phyloP scores from a whole-genome alignment of 2,797 vertebrate species.

The Ataeniobius toweri region DNA sequence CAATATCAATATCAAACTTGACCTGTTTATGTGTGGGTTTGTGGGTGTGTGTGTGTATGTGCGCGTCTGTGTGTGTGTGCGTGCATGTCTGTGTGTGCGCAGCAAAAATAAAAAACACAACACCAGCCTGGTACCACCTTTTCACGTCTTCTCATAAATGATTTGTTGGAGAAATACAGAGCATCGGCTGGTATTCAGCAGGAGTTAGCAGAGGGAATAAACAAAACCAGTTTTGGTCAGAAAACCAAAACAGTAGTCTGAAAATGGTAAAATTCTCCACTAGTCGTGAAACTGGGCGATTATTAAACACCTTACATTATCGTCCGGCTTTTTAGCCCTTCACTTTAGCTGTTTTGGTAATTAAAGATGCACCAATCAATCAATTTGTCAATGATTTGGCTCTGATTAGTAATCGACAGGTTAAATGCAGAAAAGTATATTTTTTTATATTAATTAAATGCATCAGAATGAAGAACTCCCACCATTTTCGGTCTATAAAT shows the following conservation, averaged over 20 bases:
- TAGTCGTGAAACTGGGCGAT: not conserved
- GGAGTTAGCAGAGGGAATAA: not conserved
- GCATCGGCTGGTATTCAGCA: not conserved
- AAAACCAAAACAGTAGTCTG: conserved; percentile 3
- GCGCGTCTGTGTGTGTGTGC: not conserved
- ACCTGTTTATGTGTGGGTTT: not conserved
- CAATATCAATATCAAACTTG: conserved; percentile 2
- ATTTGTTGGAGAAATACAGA: not conserved
- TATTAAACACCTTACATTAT: not conserved
- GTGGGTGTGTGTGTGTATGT: not conserved
- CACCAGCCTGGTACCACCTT: not conserved
- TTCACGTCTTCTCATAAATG: not conserved
- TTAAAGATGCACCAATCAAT: not conserved
- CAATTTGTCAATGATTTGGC: not conserved
- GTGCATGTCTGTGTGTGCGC: not conserved
- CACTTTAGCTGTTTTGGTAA: not conserved
- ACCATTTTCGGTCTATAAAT: not conserved
- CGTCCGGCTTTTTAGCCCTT: not conserved
- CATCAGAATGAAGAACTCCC: not conserved
- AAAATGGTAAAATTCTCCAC: not conserved
- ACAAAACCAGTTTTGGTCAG: not conserved
- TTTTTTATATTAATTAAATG: not conserved
- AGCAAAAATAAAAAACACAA: not conserved
- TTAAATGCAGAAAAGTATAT: not conserved
- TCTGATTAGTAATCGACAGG: not conserved